Evolutionary conservation across 64 coral and sea anemone species (phyloP), one percentile per base, ranked within the genome.

Genomic region (Porites australiensis): DNA sequence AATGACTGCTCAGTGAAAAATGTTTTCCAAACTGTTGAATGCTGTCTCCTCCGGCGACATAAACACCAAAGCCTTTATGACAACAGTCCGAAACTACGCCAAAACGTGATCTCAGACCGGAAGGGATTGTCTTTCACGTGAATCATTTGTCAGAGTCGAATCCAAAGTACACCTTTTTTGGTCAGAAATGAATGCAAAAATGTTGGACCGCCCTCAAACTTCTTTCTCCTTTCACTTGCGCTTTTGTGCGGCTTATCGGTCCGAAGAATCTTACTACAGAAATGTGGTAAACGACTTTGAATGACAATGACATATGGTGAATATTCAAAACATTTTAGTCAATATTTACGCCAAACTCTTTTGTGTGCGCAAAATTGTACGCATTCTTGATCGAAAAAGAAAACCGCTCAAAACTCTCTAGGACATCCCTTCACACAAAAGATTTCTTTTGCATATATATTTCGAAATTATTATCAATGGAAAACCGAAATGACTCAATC

Each of bases 251-350:
- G 27, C 59, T 68, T 68, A 68, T 84, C 63, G 46, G 16, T 45
- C 4, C 5, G 11, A 50, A 67, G 13, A 69, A 84, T 65, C 58
- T 78, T 68, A 68, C 58, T 22, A 50, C 45, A 5, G 37, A 84
- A 68, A 67, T 69, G 45, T 9, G 79, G 18, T 48, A 84, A 83
- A 45, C 47, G 44, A 46, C 22, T 50, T 7, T 8, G 18, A 20
- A 65, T 83, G 66, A 37, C 27, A 37, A 37, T 37, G 27, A 37
- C 27, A 37, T 37, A 37, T 37, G 27, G 27, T 83, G 16, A 65
- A 65, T 83, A 84, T 84, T 84, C 63, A 84, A 64, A 84, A 16
- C 79, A 72, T 72, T 82, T 23, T 8, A 45, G 46, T 22, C 12
- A 83, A 83, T 67, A 83, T 66, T 45, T 84, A 46, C 81, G 68